A percentile compares a stretch with the other conserved stretches of the same genome.
Evolutionary conservation across 2,888 invertebrate species (phyloP).

Genomic region (Cantharis rustica): DNA sequence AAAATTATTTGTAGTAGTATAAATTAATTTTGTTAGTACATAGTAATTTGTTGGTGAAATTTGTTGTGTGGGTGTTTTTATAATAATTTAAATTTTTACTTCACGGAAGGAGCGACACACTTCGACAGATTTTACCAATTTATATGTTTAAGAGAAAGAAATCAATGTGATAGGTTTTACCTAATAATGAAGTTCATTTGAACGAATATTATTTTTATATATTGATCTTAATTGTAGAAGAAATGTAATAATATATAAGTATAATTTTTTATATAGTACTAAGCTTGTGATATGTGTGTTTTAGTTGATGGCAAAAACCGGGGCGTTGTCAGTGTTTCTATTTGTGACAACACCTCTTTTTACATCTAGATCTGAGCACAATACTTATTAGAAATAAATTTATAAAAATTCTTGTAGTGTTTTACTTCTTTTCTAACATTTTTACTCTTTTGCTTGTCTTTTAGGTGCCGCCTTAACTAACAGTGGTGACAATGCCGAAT

Average conservation of each 20-base stretch:
- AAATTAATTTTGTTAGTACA: not conserved
- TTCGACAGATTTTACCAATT: slow-evolving; percentile 33
- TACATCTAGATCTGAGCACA: slow-evolving; percentile 32
- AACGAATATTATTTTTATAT: slow-evolving; percentile 40
- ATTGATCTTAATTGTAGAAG: slow-evolving; percentile 32
- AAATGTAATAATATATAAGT: slow-evolving; percentile 34
- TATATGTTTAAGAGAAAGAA: slow-evolving; percentile 35
- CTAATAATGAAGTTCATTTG: slow-evolving; percentile 35
- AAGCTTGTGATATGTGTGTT: slow-evolving; percentile 35
- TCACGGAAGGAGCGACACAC: slow-evolving; percentile 2
- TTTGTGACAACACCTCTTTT: slow-evolving; percentile 29
- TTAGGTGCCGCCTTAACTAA: no score
- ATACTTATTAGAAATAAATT: slow-evolving; percentile 32
- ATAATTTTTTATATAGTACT: slow-evolving; percentile 34
- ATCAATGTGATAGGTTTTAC: slow-evolving; percentile 35
- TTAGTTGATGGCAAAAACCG: slow-evolving; percentile 30
- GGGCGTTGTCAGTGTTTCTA: slow-evolving; percentile 21
- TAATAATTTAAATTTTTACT: not conserved
- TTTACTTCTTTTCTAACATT: not conserved
- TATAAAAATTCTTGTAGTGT: not conserved
- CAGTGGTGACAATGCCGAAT: no score
- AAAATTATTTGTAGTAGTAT: not conserved
- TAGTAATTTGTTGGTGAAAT: slow-evolving; percentile 7
- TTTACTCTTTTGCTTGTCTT: not conserved
- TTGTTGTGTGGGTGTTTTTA: slow-evolving; percentile 1